A percentile compares a stretch with the other conserved stretches of the same genome.
These are phyloP conservation scores for Stramonita haemastoma DNA, from an alignment of 2,888 invertebrate species.

Conservation along the genomic window DNA sequence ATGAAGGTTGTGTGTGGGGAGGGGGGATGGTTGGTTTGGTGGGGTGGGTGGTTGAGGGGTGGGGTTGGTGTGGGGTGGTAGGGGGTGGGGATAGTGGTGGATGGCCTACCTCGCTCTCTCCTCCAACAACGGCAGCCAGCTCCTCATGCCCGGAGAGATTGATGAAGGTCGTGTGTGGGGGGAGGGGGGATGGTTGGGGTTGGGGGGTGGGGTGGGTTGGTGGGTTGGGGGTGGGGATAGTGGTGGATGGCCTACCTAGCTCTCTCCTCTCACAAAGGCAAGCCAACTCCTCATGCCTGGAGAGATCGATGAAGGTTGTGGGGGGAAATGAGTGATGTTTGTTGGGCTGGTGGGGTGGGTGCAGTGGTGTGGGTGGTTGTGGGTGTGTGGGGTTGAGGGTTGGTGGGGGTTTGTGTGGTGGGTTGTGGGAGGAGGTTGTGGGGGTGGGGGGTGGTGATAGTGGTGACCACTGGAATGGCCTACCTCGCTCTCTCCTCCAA, in stretches of 20 bases:
- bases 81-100: neutral
- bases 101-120: no score
- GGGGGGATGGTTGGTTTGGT: neutral
- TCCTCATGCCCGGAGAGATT: no score
- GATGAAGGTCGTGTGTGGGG: neutral
- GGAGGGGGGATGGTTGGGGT: no score
- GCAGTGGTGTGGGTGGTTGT: no score
- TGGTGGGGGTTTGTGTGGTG: neutral
- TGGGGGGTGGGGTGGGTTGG: no score
- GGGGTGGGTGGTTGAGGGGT: neutral
- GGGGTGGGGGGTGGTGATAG: neutral
- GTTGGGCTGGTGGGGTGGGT: neutral
- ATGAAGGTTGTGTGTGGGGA: slow-evolving; percentile 63
- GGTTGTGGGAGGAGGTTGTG: neutral
- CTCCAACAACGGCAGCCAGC: no score
- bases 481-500: no score
- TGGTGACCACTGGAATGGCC: no score
- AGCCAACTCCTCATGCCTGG: slow-evolving; percentile 53
- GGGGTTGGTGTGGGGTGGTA: neutral
- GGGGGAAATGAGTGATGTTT: neutral
- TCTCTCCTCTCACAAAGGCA: no score
- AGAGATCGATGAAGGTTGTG: slow-evolving; percentile 70
- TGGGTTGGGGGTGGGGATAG: no score
- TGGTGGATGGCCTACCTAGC: no score
- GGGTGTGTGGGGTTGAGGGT: neutral